Conservation (phyloP, 2,113 vertebrate genomes). For the Microcebus murinus region DNA sequence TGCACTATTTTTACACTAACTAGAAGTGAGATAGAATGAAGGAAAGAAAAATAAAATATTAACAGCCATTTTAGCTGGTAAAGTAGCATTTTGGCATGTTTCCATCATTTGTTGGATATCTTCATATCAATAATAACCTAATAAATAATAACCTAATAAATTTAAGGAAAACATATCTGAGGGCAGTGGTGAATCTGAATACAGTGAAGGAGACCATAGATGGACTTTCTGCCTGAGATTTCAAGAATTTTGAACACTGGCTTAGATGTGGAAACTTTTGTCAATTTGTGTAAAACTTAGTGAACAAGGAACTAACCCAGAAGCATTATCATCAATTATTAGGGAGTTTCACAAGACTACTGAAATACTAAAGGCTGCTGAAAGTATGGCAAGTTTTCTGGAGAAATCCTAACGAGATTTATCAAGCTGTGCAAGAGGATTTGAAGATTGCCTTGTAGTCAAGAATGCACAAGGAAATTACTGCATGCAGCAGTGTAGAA, state of each 20-base stretch:
- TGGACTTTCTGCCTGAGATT: slow-evolving; percentile 91
- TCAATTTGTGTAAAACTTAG: slow-evolving; percentile 96
- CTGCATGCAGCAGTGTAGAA: slow-evolving; percentile 36
- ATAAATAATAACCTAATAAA: background rate
- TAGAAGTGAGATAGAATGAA: background rate
- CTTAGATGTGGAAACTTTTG: slow-evolving; percentile 94
- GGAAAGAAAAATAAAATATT: background rate
- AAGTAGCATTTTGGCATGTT: background rate
- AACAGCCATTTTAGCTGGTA: background rate
- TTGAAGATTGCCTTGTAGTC: slow-evolving; percentile 36
- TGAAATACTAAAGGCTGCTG: slow-evolving; percentile 91
- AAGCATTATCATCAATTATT: slow-evolving; percentile 95
- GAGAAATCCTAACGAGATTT: background rate
- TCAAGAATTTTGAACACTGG: slow-evolving; percentile 96
- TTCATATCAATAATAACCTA: background rate
- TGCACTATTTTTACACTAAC: background rate
- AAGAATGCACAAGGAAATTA: background rate
- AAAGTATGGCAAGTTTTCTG: slow-evolving; percentile 82
- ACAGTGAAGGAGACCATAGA: slow-evolving; percentile 48
- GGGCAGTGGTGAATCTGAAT: background rate
- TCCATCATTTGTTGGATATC: background rate
- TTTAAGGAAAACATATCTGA: background rate
- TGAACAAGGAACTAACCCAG: slow-evolving; percentile 97
- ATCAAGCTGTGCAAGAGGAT: slow-evolving; percentile 9
- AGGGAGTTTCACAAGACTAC: slow-evolving; percentile 95